These are phyloP conservation scores for Anguilla japonica DNA, from an alignment of 2,113 vertebrate species.

Conservation along the genomic window DNA sequence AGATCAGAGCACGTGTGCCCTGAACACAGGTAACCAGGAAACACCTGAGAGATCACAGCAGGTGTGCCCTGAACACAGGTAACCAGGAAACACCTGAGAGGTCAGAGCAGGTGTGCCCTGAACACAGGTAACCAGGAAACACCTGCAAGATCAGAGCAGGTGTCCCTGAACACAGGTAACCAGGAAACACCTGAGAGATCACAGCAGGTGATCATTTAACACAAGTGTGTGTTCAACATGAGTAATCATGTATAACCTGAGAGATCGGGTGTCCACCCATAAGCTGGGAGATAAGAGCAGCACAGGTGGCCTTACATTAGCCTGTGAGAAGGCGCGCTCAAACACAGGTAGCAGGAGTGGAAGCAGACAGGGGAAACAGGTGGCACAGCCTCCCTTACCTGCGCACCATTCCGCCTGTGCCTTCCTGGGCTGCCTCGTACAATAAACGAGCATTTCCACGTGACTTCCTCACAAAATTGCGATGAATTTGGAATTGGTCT, in stretches of 20 bases:
- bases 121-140: background rate
- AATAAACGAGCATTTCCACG: background rate
- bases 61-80: background rate
- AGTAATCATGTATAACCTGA: slow-evolving; percentile 62
- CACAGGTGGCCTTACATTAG: too few species aligned
- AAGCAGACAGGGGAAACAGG: background rate
- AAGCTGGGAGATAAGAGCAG: too few species aligned
- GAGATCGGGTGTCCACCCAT: slow-evolving; percentile 74
- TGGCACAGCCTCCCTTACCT: background rate
- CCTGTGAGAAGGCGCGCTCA: background rate
- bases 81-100: background rate
- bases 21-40: background rate
- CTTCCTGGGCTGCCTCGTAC: background rate
- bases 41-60: background rate
- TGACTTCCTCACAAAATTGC: background rate
- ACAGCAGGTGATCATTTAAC: background rate
- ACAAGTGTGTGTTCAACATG: too few species aligned
- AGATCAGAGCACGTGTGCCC: background rate
- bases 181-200: background rate
- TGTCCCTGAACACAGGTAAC: background rate
- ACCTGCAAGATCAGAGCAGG: background rate
- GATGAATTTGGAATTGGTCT: background rate
- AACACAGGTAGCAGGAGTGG: background rate
- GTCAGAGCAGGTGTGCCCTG: too few species aligned
- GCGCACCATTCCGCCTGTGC: background rate